Evolutionary conservation across 2,888 invertebrate species (phyloP).

Genomic region (Strigamia maritima): DNA sequence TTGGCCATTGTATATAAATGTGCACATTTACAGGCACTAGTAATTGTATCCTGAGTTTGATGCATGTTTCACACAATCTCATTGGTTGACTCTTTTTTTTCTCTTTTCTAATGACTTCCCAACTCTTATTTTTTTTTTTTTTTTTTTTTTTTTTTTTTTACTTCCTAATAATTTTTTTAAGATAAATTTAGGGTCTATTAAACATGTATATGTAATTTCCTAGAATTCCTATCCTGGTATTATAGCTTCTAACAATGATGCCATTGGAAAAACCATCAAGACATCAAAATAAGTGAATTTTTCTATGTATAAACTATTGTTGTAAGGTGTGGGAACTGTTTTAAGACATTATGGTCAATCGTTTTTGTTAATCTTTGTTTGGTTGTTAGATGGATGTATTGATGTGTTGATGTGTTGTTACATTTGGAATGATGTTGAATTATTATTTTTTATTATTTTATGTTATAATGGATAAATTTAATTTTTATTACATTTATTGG

Average conservation of each 20-base stretch:
- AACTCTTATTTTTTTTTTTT: not conserved
- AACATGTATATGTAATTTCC: not conserved
- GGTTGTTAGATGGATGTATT: too few species aligned
- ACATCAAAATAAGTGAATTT: not conserved
- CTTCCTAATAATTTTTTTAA: not conserved
- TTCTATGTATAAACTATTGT: not conserved
- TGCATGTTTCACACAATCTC: conserved; percentile 14
- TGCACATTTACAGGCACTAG: conserved; percentile 12
- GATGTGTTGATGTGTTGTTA: too few species aligned
- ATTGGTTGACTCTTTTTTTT: conserved; percentile 9
- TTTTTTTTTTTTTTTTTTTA: not conserved
- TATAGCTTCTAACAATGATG: not conserved
- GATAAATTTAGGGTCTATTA: not conserved
- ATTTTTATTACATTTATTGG: too few species aligned
- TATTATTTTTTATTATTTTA: too few species aligned
- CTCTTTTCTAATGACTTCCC: conserved; percentile 15
- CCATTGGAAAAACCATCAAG: not conserved
- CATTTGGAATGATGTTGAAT: too few species aligned
- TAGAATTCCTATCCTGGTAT: not conserved
- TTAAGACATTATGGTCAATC: not conserved
- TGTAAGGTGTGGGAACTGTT: not conserved
- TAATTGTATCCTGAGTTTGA: conserved; percentile 23
- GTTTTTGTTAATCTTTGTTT: not conserved
- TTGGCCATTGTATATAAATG: conserved; percentile 28
- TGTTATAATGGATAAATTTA: too few species aligned